phyloP scores from a whole-genome alignment of 2,888 invertebrate species.

The Cataglyphis cursor region DNA sequence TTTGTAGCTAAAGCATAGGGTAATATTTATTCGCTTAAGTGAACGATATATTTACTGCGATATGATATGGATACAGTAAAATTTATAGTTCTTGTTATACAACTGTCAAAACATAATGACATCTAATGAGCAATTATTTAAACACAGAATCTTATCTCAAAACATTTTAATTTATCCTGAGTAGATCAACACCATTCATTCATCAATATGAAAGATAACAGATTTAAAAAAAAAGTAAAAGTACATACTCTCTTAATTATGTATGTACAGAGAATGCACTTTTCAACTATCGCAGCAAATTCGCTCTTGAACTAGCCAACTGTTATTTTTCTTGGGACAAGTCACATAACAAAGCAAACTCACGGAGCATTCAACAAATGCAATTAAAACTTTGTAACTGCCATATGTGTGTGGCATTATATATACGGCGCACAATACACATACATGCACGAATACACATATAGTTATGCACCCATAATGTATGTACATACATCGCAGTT shows the following conservation, averaged over 20 bases:
- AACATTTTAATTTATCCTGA: conserved; percentile 2
- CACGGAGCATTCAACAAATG: conserved; percentile 24
- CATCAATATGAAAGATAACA: neutral
- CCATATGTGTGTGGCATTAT: conserved; percentile 12
- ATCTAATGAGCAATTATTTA: neutral
- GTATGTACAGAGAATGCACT: neutral
- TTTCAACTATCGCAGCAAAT: neutral
- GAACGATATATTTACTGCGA: neutral
- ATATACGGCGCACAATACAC: conserved; percentile 6
- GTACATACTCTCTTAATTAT: neutral
- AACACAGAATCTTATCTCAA: too few relatives aligned
- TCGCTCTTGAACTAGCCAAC: neutral
- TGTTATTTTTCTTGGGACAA: conserved; percentile 2
- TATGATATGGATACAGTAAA: neutral
- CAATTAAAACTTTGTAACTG: conserved; percentile 52
- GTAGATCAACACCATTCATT: neutral
- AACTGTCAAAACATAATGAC: conserved; percentile 12
- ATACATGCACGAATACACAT: neutral
- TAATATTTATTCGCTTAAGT: neutral
- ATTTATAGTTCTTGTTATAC: neutral
- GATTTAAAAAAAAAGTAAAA: conserved; percentile 13
- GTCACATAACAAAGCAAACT: conserved; percentile 12
- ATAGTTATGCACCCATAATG: neutral
- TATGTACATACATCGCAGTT: conserved; percentile 50
- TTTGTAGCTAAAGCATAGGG: neutral